Percentiles rank a stretch among this genome's conserved stretches.
phyloP scores from a whole-genome alignment of 1,140 invertebrate genomes.

The Eciton burchellii region DNA sequence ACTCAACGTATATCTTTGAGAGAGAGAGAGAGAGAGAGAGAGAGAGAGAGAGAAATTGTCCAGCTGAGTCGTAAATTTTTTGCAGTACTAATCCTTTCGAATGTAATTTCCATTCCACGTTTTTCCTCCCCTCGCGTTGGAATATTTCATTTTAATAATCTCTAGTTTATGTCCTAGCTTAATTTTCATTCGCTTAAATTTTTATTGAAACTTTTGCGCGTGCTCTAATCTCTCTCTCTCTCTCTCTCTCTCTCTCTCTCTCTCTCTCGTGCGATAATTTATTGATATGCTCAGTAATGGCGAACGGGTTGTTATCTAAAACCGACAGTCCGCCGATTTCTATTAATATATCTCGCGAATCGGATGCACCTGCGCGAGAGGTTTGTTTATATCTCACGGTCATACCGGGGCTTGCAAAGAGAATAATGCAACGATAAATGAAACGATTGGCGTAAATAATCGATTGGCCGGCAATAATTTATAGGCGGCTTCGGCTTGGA shows the following conservation, averaged over 20 bases:
- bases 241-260: too few species aligned
- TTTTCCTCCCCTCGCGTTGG: too few species aligned
- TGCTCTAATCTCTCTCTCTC: not conserved
- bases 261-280: conserved; percentile 7
- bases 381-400: conserved; percentile 19
- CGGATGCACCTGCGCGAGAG: conserved; percentile 25
- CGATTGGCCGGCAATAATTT: conserved; percentile 39
- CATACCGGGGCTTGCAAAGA: conserved; percentile 8
- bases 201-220: not conserved
- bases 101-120: too few species aligned
- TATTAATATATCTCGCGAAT: conserved; percentile 26
- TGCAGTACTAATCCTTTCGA: not conserved
- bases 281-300: conserved; percentile 12
- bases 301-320: conserved; percentile 1
- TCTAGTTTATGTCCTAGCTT: too few species aligned
- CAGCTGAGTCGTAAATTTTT: conserved; percentile 12
- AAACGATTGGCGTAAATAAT: conserved; percentile 39
- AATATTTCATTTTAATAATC: too few species aligned
- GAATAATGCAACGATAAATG: conserved; percentile 8
- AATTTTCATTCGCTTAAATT: too few species aligned
- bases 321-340: conserved; percentile 11
- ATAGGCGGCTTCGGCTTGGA: not conserved
- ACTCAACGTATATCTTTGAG: not conserved
- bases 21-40: not conserved
- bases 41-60: not conserved